Evolutionary conservation across 2,797 vertebrate genomes (phyloP), one percentile per base, ranked within the genome.

Genomic region (Pygocentrus nattereri): DNA sequence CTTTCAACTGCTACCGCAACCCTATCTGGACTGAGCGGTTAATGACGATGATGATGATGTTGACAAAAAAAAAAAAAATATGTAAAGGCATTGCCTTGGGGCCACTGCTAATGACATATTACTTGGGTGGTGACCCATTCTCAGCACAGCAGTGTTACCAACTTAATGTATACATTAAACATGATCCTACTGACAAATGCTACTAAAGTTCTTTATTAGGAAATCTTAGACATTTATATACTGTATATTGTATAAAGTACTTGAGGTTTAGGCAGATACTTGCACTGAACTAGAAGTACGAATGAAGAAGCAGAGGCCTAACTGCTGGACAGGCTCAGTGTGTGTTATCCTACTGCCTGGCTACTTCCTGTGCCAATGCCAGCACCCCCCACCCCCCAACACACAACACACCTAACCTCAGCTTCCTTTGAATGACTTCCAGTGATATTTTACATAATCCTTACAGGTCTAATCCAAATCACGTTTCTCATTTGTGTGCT

Each of bases 361-460:
- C 68, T 27, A 31, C 49, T 71, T 71, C 69, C 69, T 71, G 44
- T 70, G 25, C 44, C 44, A 16, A 12, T n/a, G n/a, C 41, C 41
- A 0, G 5, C 8, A 3, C 38, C 5, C 30, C 67, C 21, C 38
- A 13, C 67, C 2, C 64, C 18, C 25, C 19, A 44, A 21, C 0
- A 15, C n/a, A 62, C 38, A 10, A 62, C 31, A 44, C 52, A 58
- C 34, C 30, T 62, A 13, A 16, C 27, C 52, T 81, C 58, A 82
- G 23, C 47, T 58, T 65, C 73, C 62, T 84, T 85, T 58, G 80
- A 82, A 86, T 82, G 79, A 78, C 84, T 83, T 77, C 81, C 80
- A 41, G 70, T 73, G 77, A 82, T 68, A 74, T 92, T 93, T 90
- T 89, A 89, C 86, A 41, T 78, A 70, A 75, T 72, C 61, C 27